phyloP scores from a whole-genome alignment of 23 tunicate species.

The Trididemnum clinides region DNA sequence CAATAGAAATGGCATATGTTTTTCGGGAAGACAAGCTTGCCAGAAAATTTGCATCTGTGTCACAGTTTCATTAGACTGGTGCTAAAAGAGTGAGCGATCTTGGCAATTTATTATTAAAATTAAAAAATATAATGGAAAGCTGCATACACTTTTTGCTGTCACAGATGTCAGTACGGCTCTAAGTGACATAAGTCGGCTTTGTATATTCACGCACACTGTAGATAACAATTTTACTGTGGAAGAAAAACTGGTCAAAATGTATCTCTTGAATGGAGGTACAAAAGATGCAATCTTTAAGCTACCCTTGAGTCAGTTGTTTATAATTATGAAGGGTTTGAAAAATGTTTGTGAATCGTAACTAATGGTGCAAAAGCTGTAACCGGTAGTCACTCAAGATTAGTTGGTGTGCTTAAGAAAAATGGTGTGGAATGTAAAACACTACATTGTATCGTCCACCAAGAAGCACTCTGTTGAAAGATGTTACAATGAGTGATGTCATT shows the following conservation, averaged over 20 bases:
- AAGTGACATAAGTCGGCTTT: conserved; percentile 55
- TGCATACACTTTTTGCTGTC: conserved; percentile 60
- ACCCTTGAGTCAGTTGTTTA: conserved; percentile 31
- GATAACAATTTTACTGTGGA: conserved; percentile 61
- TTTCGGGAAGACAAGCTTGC: conserved; percentile 52
- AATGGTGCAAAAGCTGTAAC: conserved; percentile 62
- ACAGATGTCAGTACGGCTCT: conserved; percentile 59
- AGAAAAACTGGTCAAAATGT: conserved; percentile 53
- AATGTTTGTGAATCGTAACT: conserved; percentile 53
- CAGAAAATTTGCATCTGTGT: conserved; percentile 44
- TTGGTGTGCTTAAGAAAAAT: too few relatives aligned
- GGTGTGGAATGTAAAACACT: conserved; percentile 64
- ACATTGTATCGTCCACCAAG: conserved; percentile 76
- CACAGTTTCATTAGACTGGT: conserved; percentile 32
- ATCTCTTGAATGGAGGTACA: conserved; percentile 36
- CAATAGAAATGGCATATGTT: conserved; percentile 44
- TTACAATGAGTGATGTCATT: conserved; percentile 72
- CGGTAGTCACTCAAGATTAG: too few relatives aligned
- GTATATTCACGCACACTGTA: conserved; percentile 30
- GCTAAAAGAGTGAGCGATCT: conserved; percentile 33
- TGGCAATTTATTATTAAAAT: conserved; percentile 16
- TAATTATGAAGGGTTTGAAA: conserved; percentile 53
- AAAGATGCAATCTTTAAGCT: conserved; percentile 48
- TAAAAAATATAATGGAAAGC: conserved; percentile 45
- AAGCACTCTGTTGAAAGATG: conserved; percentile 73